These are phyloP conservation scores for Melikaiella ostensackeni DNA, from an alignment of 2,888 invertebrate species.

Conservation along the genomic window DNA sequence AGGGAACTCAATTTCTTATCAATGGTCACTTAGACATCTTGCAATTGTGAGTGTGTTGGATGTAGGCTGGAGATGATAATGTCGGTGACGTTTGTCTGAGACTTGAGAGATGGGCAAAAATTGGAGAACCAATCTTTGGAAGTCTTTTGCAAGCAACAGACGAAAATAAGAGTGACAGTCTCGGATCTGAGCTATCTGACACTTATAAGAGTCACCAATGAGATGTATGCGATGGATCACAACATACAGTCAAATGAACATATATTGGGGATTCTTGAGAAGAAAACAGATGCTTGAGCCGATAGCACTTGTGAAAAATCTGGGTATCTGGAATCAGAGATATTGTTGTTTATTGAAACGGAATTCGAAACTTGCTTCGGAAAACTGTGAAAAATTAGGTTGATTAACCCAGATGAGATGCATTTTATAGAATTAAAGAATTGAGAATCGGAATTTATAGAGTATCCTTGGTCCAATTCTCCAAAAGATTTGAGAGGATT, in stretches of 20 bases:
- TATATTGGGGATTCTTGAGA: background rate
- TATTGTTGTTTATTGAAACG: background rate
- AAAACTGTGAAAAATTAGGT: background rate
- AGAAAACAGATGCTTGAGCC: background rate
- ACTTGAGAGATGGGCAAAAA: background rate
- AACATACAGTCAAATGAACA: background rate
- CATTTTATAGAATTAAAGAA: background rate
- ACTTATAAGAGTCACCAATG: background rate
- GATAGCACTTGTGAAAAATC: background rate
- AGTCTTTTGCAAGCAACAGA: background rate
- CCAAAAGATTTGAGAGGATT: background rate
- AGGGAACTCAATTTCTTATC: constrained; percentile 8
- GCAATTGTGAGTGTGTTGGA: constrained; percentile 1
- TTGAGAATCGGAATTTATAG: background rate
- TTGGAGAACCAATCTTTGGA: background rate
- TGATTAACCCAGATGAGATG: background rate
- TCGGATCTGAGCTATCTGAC: background rate
- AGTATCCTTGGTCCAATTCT: background rate
- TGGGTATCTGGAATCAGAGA: background rate
- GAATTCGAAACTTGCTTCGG: background rate
- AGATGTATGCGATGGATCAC: background rate
- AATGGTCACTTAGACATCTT: background rate
- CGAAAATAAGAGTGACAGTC: background rate
- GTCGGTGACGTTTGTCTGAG: background rate
- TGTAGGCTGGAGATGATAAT: constrained; percentile 1